Evolutionary conservation across 1,140 invertebrate genomes (phyloP), one percentile per base, ranked within the genome.

Genomic region (Portunus trituberculatus): DNA sequence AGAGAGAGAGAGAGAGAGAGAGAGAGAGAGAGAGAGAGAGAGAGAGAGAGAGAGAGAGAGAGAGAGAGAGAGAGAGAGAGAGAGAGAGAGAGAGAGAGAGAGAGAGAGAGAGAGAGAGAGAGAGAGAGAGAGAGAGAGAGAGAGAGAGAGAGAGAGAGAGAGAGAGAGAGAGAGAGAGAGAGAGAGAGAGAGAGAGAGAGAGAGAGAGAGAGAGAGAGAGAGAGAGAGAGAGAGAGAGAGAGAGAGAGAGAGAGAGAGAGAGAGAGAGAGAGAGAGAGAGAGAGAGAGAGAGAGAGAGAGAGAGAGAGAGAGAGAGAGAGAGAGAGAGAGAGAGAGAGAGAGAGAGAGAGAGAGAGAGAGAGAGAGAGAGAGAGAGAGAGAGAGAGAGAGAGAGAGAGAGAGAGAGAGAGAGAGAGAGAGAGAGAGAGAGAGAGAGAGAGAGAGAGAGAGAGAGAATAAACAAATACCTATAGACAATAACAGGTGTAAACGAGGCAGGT

Each of bases 111-210:
- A 39, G 76, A 29, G 25, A 29, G 76, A 83, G 76, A 29, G 76
- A n/a, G 25, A 29, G 76, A 83, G 76, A 83, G 76, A 83, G 25
- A n/a, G 76, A 83, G 76, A 29, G 76, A 83, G 76, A 83, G 25
- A 29, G 76, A 29, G 76, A 83, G 76, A 83, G 76, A 83, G 76
- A 83, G 76, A 83, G 76, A 83, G 76, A 83, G 76, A 83, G 76
- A 83, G 76, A 39, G 39, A 39, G 39, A 39, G 4, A 88, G 7
- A 4, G 7, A 83, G 7, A 7, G 7, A 83, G 4, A 2, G 76
- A n/a, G 6, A 39, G 6, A 39, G n/a, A n/a, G 6, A 39, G 39
- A 39, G 1, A 6, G 39, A 39, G 39, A 39, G n/a, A 39, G 39
- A 39, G 1, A 6, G 39, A 39, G 39, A 39, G 39, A 39, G 6